Percentiles rank a stretch among this genome's conserved stretches.
Conservation (phyloP, 2,113 vertebrate species). For the Polypterus bichir region DNA sequence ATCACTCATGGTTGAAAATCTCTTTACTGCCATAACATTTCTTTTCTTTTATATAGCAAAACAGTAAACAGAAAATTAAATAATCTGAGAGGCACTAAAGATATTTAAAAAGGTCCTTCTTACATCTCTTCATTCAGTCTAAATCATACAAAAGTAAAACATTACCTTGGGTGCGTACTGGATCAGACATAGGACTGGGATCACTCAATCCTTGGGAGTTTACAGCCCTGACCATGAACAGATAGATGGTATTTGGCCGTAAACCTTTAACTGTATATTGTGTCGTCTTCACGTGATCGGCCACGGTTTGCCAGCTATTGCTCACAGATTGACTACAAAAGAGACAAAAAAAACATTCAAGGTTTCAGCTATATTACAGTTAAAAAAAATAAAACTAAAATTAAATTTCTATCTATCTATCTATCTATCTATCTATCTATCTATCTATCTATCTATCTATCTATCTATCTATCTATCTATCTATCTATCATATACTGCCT, state of each 20-base stretch:
- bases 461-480: too few relatives aligned
- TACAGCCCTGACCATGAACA: slow-evolving; percentile 95
- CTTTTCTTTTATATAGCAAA: too few relatives aligned
- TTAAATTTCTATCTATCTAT: too few relatives aligned
- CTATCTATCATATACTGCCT: too few relatives aligned
- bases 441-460: too few relatives aligned
- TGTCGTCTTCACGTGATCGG: slow-evolving; percentile 82
- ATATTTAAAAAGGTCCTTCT: background rate
- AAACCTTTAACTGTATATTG: slow-evolving; percentile 77
- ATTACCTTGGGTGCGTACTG: slow-evolving; percentile 92
- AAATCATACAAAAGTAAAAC: too few relatives aligned
- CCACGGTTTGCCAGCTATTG: slow-evolving; percentile 96
- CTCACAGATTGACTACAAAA: slow-evolving; percentile 87
- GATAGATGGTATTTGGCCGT: slow-evolving; percentile 92
- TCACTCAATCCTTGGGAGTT: slow-evolving; percentile 91
- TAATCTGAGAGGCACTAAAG: too few relatives aligned
- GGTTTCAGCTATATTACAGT: slow-evolving; percentile 7
- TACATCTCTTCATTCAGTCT: background rate
- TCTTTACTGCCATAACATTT: too few relatives aligned
- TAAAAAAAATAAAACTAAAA: slow-evolving; percentile 25
- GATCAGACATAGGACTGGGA: slow-evolving; percentile 89
- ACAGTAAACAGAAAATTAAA: too few relatives aligned
- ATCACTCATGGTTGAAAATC: too few relatives aligned
- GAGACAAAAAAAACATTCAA: slow-evolving; percentile 4
- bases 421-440: too few relatives aligned